Conservation (phyloP, 2,888 invertebrate species). For the Hecatera dysodea region DNA sequence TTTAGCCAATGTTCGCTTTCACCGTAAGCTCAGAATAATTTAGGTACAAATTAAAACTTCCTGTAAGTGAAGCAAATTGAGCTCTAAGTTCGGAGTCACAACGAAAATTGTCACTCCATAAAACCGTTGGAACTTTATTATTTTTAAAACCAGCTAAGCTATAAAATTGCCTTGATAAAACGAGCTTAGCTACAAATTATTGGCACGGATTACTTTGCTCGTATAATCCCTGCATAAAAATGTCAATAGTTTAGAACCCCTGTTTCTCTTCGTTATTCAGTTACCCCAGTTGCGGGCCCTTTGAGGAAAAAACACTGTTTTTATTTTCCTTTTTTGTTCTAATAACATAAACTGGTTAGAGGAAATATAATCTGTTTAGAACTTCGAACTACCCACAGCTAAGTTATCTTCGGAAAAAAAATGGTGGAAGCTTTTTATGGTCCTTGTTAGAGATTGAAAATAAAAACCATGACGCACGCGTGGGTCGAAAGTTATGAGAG, state of each 20-base stretch:
- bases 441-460: slow-evolving; percentile 49
- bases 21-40: too few relatives aligned
- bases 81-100: background rate
- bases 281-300: slow-evolving; percentile 12
- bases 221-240: slow-evolving; percentile 47
- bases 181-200: slow-evolving; percentile 19
- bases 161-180: slow-evolving; percentile 3
- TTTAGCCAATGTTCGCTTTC: background rate
- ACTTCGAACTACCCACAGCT: slow-evolving; percentile 32
- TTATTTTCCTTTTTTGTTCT: slow-evolving; percentile 23
- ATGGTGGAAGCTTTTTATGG: slow-evolving; percentile 38
- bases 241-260: slow-evolving; percentile 35
- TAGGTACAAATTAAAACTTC: background rate
- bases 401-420: slow-evolving; percentile 46
- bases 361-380: slow-evolving; percentile 42
- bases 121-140: background rate
- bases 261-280: slow-evolving; percentile 26
- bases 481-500: slow-evolving; percentile 25
- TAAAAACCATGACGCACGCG: slow-evolving; percentile 31
- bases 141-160: background rate
- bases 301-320: slow-evolving; percentile 31
- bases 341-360: slow-evolving; percentile 15
- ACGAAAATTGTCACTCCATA: background rate
- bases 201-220: background rate
- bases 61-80: background rate